Base-by-base conservation (phyloP, 1,140 invertebrate genomes). In the Tachypleus tridentatus region DNA sequence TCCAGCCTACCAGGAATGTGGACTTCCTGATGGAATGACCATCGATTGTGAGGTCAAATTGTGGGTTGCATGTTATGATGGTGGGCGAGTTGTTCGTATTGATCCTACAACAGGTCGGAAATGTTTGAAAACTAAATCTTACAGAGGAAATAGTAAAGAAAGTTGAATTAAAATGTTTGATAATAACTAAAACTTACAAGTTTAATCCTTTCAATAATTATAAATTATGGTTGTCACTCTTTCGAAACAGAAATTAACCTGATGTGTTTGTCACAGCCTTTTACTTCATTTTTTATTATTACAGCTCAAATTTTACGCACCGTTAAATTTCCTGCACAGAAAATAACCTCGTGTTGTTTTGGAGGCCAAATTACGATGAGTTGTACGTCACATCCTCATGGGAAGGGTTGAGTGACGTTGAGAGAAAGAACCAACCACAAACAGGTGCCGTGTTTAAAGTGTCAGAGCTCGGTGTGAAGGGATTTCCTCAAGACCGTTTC, bases 281-380 rank as follows among this genome's bases (percentile, higher is more conserved):
- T 29, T 2, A 29, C 29, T 29, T 29, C 29, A 29, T 29, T 29
- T 29, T 29, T 29, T 29, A 29, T 29, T 29, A 29, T 29, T 67
- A 74, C 77, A 65, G 79, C 80, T n/a, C 75, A 80, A 66, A 65
- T 87, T 3, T 70, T 88, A 3, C 76, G 80, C 62, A 77, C 76
- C 49, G 72, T 89, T 1, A 71, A 82, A 2, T 79, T 89, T 10
- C 88, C 88, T 6, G 83, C 85, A 2, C 78, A 80, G 61, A 83
- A 87, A 72, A 83, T 88, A 4, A 92, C 90, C 0, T 91, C 89
- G 0, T 84, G 82, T 0, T 84, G 85, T 63, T 94, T 88, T 74
- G 91, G 91, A 8, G 90, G 89, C 77, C 82, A 3, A 81, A 87
- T 72, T 74, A 88, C 47, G 85, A 89, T 71, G 81, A 84, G 61